Evolutionary conservation across 2,888 invertebrate genomes (phyloP), one percentile per base, ranked within the genome.

Genomic region (Oscheius sp.): DNA sequence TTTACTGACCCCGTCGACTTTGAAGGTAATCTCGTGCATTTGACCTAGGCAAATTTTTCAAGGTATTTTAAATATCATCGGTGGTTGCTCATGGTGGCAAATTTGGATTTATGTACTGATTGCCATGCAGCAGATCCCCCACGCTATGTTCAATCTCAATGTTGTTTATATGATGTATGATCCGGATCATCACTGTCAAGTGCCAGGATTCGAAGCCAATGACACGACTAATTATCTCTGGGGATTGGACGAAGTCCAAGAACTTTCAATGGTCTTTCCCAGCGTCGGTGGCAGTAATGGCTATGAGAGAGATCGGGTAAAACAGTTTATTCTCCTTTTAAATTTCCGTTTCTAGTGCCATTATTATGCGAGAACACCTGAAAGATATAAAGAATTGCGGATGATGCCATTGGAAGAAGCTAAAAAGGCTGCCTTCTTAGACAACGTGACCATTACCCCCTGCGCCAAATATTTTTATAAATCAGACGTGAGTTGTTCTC

Each of bases 1-100:
- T 84, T 81, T 75, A 88, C 88, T 13, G 88, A 88, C 76, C 88
- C 88, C 27, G 85, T 88, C 21, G 88, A 88, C 71, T 88, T 88
- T 75, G 88, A 88, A 76, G 35, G 35, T n/a, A n/a, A n/a, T n/a
- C n/a, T n/a, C n/a, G n/a, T n/a, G n/a, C n/a, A n/a, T n/a, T n/a
- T n/a, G n/a, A n/a, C n/a, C n/a, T n/a, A n/a, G n/a, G n/a, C n/a
- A n/a, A n/a, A n/a, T n/a, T n/a, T n/a, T n/a, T n/a, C n/a, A n/a
- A n/a, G 87, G 88, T n/a, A 87, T 88, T 71, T 76, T 88, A 2
- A 85, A 88, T 70, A 87, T 89, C 68, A 88, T 88, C 77, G 88
- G 88, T 49, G 88, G 88, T 29, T 88, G 88, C 75, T 79, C 84
- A 35, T 88, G 86, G 87, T 88, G 88, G 88, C 88, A 88, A 73